phyloP scores from a whole-genome alignment of 2,888 invertebrate genomes.

The Polietes domitor region DNA sequence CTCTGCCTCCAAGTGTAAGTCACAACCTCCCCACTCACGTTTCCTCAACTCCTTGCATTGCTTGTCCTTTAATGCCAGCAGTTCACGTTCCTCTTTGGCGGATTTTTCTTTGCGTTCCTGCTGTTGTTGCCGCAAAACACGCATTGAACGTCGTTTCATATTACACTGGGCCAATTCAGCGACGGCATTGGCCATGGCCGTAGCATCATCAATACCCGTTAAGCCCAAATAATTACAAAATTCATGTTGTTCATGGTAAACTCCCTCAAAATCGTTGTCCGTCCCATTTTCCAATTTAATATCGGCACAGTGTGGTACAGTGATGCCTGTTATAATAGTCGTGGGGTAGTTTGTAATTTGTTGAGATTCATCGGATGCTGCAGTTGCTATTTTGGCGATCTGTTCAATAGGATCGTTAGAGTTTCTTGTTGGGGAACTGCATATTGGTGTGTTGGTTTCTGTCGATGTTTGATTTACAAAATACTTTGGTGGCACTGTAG shows the following conservation, averaged over 20 bases:
- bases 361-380: background rate
- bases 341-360: background rate
- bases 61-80: slow-evolving; percentile 41
- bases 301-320: background rate
- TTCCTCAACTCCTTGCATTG: slow-evolving; percentile 43
- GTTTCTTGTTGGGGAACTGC: slow-evolving; percentile 4
- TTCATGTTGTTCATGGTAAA: slow-evolving; percentile 77
- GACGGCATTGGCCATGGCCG: slow-evolving; percentile 76
- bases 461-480: slow-evolving; percentile 25
- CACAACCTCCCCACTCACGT: slow-evolving; percentile 32
- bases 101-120: slow-evolving; percentile 69
- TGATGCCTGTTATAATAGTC: background rate
- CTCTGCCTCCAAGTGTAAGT: background rate
- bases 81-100: slow-evolving; percentile 46
- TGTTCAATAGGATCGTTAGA: background rate
- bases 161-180: slow-evolving; percentile 75
- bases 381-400: background rate
- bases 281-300: background rate
- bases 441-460: slow-evolving; percentile 8
- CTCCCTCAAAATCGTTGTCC: slow-evolving; percentile 40
- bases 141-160: slow-evolving; percentile 75
- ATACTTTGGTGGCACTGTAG: slow-evolving; percentile 70
- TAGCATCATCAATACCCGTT: slow-evolving; percentile 77
- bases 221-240: slow-evolving; percentile 80
- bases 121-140: slow-evolving; percentile 75